Evolutionary conservation across 1,140 invertebrate species (phyloP).

Genomic region (Cotesia typhae): DNA sequence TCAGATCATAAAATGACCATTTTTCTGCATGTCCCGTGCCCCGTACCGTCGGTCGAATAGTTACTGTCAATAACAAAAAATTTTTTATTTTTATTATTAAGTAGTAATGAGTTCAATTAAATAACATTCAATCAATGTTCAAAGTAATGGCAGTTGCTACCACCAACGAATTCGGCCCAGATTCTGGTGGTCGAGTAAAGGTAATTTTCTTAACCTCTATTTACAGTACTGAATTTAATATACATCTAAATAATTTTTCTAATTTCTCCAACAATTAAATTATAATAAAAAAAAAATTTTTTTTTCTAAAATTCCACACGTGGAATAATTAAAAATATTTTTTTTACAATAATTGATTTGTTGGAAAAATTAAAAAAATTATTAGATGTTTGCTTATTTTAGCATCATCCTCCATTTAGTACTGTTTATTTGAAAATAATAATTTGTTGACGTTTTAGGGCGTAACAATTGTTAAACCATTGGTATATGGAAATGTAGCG

Average conservation of each 20-base stretch:
- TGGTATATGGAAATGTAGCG: constrained; percentile 97
- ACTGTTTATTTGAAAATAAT: background rate
- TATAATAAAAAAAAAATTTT: background rate
- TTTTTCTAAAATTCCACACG: too few species aligned
- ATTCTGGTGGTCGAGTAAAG: constrained; percentile 82
- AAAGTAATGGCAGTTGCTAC: constrained; percentile 66
- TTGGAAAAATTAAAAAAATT: background rate
- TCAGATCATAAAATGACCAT: too few species aligned
- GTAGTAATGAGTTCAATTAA: background rate
- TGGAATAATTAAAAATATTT: too few species aligned
- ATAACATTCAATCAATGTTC: background rate
- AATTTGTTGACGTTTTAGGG: constrained; percentile 69
- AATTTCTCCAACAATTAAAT: constrained; percentile 24
- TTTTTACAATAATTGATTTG: background rate
- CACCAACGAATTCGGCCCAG: constrained; percentile 80
- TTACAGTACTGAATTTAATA: background rate
- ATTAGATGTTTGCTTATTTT: too few species aligned
- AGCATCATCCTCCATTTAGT: background rate
- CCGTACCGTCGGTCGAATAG: too few species aligned
- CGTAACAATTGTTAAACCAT: constrained; percentile 91
- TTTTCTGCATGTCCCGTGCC: too few species aligned
- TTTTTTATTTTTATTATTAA: constrained; percentile 20
- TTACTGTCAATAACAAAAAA: too few species aligned
- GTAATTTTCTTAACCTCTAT: constrained; percentile 54
- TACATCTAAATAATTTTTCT: background rate